These are phyloP conservation scores for Rattus rattus DNA, from an alignment of 2,113 vertebrate genomes.

Conservation along the genomic window DNA sequence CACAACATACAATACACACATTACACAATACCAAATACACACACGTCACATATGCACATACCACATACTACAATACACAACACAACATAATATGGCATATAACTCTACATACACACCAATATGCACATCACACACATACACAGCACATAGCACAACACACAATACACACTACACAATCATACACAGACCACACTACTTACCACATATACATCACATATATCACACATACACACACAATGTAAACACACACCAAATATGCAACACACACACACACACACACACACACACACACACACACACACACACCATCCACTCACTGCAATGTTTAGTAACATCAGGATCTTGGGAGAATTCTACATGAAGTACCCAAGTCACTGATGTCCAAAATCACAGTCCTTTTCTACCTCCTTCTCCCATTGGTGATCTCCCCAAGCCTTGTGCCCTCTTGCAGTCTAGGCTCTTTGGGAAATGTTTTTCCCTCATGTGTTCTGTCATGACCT, in stretches of 20 bases:
- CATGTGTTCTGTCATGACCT: neutral
- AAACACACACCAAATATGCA: neutral
- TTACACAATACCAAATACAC: neutral
- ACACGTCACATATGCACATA: neutral
- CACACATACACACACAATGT: neutral
- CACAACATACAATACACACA: neutral
- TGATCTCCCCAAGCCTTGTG: neutral
- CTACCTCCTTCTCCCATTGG: neutral
- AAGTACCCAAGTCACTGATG: neutral
- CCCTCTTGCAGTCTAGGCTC: neutral
- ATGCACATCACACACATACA: neutral
- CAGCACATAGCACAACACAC: neutral
- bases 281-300: neutral
- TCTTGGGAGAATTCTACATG: neutral
- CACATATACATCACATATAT: neutral
- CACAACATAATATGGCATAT: neutral
- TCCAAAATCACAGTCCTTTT: neutral
- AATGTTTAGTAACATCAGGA: neutral
- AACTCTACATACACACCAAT: neutral
- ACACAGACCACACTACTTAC: neutral
- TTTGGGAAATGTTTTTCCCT: neutral
- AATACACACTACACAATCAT: neutral
- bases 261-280: neutral
- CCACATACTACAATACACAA: neutral
- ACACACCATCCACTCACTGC: neutral